Conservation (phyloP, 2,113 vertebrate genomes). For the Chinchilla lanigera region DNA sequence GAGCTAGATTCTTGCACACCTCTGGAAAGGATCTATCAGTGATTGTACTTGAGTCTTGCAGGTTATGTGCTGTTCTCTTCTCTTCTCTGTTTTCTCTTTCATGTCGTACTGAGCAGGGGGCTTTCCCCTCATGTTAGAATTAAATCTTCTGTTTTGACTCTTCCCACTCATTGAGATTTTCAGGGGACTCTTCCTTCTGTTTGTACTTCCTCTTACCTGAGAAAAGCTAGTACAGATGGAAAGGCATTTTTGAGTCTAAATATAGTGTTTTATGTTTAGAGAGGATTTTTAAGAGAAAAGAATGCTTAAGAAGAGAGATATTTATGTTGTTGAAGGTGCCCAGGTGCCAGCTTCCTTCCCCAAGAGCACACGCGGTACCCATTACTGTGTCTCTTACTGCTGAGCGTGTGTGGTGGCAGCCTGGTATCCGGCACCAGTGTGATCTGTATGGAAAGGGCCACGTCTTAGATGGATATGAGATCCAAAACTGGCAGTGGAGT, state of each 20-base stretch:
- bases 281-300: neutral
- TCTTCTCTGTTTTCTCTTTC: constrained; percentile 34
- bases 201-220: constrained; percentile 44
- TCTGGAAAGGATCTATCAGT: neutral
- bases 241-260: constrained; percentile 27
- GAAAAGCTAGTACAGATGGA: neutral
- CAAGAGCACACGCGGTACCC: neutral
- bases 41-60: neutral
- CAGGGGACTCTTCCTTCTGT: neutral
- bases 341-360: neutral
- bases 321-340: neutral
- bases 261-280: neutral
- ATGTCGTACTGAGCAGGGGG: neutral
- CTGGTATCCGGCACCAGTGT: neutral
- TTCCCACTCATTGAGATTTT: neutral
- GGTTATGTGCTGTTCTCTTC: neutral
- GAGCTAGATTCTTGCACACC: neutral
- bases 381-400: neutral
- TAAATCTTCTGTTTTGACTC: neutral
- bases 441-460: neutral
- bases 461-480: neutral
- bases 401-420: neutral
- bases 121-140: neutral
- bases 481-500: neutral
- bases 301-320: neutral